Conservation (phyloP, 2,113 vertebrate genomes). For the Engraulis encrasicolus region DNA sequence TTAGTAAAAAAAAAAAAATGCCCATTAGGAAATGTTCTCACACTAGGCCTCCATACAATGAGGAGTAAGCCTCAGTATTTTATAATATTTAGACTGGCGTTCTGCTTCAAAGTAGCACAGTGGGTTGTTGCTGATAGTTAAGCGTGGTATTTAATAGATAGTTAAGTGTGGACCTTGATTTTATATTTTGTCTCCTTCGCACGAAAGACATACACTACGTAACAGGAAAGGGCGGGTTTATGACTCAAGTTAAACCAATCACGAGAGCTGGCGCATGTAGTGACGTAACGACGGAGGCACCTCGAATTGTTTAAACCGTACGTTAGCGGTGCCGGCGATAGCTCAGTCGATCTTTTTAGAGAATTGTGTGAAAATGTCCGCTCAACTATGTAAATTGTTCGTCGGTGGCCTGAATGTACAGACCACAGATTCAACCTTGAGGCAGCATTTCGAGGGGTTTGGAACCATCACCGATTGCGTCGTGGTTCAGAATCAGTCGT, state of each 20-base stretch:
- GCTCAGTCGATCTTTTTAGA: background rate
- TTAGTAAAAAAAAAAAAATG: too few relatives aligned
- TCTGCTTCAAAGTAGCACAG: too few relatives aligned
- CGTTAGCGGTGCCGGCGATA: slow-evolving; percentile 9
- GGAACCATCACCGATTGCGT: slow-evolving; percentile 78
- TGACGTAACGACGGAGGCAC: slow-evolving; percentile 14
- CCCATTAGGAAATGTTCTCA: too few relatives aligned
- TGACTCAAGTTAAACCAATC: background rate
- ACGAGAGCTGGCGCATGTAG: background rate
- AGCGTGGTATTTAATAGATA: too few relatives aligned
- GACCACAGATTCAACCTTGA: slow-evolving; percentile 86
- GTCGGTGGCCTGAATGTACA: slow-evolving; percentile 89
- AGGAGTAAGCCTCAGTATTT: too few relatives aligned
- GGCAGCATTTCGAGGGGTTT: slow-evolving; percentile 86
- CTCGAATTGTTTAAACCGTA: slow-evolving; percentile 20
- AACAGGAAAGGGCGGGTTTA: background rate
- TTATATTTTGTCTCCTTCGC: background rate
- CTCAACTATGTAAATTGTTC: slow-evolving; percentile 86
- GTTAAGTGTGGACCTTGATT: background rate
- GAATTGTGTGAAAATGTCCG: slow-evolving; percentile 74
- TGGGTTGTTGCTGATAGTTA: too few relatives aligned
- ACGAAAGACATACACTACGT: background rate
- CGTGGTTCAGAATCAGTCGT: slow-evolving; percentile 71
- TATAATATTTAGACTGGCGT: too few relatives aligned
- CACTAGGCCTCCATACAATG: too few relatives aligned